Evolutionary conservation across 2,888 invertebrate genomes (phyloP), one percentile per base, ranked within the genome.

Genomic region (Portevinia maculata): DNA sequence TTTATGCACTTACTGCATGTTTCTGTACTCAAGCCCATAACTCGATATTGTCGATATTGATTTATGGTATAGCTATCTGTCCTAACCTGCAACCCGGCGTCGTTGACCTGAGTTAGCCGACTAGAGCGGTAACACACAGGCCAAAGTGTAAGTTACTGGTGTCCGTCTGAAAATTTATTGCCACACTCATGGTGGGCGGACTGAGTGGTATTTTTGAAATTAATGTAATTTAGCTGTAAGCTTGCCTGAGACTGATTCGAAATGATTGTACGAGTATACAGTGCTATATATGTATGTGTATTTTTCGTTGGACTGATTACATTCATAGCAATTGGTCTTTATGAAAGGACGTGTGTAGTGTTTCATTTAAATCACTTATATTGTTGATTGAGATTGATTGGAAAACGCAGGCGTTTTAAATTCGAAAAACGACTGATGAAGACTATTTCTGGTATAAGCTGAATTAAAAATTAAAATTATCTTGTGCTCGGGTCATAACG

Each of bases 1-100:
- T 46, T 55, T 52, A 32, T 44, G 44, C 15, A 17, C 19, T 32
- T 65, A 24, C 34, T 48, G 74, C 19, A 44, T 13, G 55, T 64
- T 64, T 11, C 28, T 71, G 13, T 44, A 69, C 37, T 50, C 44
- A 21, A 48, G 70, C 37, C 83, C 62, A 78, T 81, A 83, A 83
- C 78, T 83, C 67, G 78, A 83, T 83, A 73, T 78, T 50, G 83
- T 83, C 78, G 60, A 62, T 83, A 78, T 73, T 83, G 78, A 83
- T 83, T 78, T 73, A 83, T 73, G 65, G 57, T 41, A 67, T 24
- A 24, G 65, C 60, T 57, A 65, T 81, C 76, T 76, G 48, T 70
- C 48, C 57, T 65, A 65, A 69, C 55, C 69, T 75, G 62, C 50
- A 52, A 46, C 41, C 62, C 34, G 67, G 39, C 76, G 55, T 34